Base-by-base conservation (phyloP, 1,140 invertebrate species). In the Drosophila fuyamai region DNA sequence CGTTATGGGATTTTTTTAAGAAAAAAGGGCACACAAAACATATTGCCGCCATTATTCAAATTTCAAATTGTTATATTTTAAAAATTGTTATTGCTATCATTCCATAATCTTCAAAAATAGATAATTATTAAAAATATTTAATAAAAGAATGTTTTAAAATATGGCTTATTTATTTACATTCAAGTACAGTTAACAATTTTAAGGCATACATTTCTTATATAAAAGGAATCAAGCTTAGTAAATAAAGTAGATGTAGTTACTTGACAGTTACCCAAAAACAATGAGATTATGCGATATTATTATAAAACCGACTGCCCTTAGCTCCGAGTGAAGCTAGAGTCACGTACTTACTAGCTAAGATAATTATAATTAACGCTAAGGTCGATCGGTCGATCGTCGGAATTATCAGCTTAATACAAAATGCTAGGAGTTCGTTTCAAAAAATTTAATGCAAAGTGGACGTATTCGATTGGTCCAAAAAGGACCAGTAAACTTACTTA, bases 91-190 rank as follows among this genome's bases (percentile, higher is more conserved):
- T 32, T 32, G 29, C 7, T 29, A 29, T 5, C 5, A 7, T 32
- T 32, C 6, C 7, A 7, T 32, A 32, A 8, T 8, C 7, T 32
- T 7, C 7, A 32, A 32, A 32, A 32, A 32, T 1, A 6, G 8
- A 32, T 6, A 32, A 32, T 32, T 32, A 32, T 32, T 8, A 32
- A 7, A 7, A 32, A 32, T 7, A 32, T 2, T 1, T 32, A 32
- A 32, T 7, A 7, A 18, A 18, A 12, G 4, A 46, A 9, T 44
- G 54, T 72, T 68, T 88, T 79, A 51, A 88, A 77, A 84, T 83
- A 74, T 54, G 35, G 51, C 80, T 83, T 71, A 71, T 88, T 89
- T 88, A 88, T 88, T 89, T 88, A 88, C 82, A 86, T 53, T 78
- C 73, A 75, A 68, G 61, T 85, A 81, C 62, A 89, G 46, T 67